These are phyloP conservation scores for Pseudorhiza aurosa DNA, from an alignment of 30 jellyfish, hydroid and myxozoan species.

Conservation along the genomic window DNA sequence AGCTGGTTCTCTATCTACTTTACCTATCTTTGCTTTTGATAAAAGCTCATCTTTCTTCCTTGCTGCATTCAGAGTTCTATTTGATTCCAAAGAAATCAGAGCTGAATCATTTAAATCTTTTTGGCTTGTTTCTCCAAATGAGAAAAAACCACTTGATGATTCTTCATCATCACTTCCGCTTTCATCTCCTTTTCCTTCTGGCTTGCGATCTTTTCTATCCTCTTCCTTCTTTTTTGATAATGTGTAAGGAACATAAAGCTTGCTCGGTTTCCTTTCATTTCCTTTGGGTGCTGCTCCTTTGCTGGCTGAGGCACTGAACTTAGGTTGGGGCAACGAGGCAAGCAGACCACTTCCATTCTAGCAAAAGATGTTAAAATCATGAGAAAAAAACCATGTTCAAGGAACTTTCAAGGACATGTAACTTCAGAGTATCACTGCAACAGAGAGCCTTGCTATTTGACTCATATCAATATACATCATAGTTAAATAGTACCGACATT, in stretches of 20 bases:
- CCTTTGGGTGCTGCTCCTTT: background rate
- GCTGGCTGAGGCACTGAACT: slow-evolving; percentile 13
- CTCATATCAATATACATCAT: too few relatives aligned
- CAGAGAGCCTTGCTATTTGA: too few relatives aligned
- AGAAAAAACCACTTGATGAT: slow-evolving; percentile 40
- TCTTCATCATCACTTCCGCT: slow-evolving; percentile 63
- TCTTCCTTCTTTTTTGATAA: slow-evolving; percentile 57
- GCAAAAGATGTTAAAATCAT: too few relatives aligned
- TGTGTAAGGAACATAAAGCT: slow-evolving; percentile 54
- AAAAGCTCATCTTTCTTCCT: too few relatives aligned
- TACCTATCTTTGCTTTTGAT: too few relatives aligned
- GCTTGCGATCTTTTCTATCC: background rate
- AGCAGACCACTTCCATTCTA: slow-evolving; percentile 44
- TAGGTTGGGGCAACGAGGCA: slow-evolving; percentile 53
- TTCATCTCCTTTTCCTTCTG: slow-evolving; percentile 46
- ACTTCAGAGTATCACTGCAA: too few relatives aligned
- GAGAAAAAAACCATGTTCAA: too few relatives aligned
- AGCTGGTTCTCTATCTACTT: too few relatives aligned
- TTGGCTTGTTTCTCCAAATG: slow-evolving; percentile 53
- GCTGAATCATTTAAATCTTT: background rate
- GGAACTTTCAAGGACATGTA: too few relatives aligned
- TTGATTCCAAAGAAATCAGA: background rate
- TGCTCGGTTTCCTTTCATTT: slow-evolving; percentile 42
- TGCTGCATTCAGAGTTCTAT: background rate
- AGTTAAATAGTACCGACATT: too few relatives aligned